Base-by-base conservation (phyloP, 2,888 invertebrate species). In the Oxyscelio sp. region DNA sequence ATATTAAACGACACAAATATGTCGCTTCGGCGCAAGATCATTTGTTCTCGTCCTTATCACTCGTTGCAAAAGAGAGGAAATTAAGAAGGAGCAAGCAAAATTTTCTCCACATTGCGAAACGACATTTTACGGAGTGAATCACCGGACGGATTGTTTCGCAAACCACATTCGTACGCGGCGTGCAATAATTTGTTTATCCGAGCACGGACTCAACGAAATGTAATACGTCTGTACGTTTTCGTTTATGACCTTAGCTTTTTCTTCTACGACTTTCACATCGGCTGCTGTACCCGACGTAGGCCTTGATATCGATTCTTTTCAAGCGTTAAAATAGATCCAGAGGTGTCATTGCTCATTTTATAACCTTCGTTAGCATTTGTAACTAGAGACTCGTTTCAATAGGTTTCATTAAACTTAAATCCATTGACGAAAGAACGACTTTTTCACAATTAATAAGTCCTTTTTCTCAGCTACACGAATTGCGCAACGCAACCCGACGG, bases 191-290 rank as follows among this genome's bases (percentile, higher is more conserved):
- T 77, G 71, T 79, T 79, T 84, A 83, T 58, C 59, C 82, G 68
- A 54, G 75, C 75, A 56, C 54, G 52, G 38, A 19, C 50, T 50
- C 43, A 31, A 43, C 73, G 54, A 80, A 73, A 73, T 66, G 73
- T 52, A 73, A 66, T 43, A 43, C 65, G 70, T 19, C 58, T 13
- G 56, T 38, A 48, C 83, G 85, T 87, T 87, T 88, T 88, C 86
- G 85, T 89, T 86, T 85, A 70, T 71, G 80, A 73, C 88, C 87
- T 89, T 89, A 85, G 86, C 73, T 86, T 87, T 77, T 83, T 83
- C 86, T 85, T 86, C 83, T 75, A 66, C 54, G 71, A 88, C 83
- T 89, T 89, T 88, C 87, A 86, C 87, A 83, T 63, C 71, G 40
- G 21, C 43, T 48, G 63, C 71, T 61, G 66, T 65, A 56, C 66